Base-by-base conservation (phyloP, 1,140 invertebrate genomes). In the Sycophaga agraensis region DNA sequence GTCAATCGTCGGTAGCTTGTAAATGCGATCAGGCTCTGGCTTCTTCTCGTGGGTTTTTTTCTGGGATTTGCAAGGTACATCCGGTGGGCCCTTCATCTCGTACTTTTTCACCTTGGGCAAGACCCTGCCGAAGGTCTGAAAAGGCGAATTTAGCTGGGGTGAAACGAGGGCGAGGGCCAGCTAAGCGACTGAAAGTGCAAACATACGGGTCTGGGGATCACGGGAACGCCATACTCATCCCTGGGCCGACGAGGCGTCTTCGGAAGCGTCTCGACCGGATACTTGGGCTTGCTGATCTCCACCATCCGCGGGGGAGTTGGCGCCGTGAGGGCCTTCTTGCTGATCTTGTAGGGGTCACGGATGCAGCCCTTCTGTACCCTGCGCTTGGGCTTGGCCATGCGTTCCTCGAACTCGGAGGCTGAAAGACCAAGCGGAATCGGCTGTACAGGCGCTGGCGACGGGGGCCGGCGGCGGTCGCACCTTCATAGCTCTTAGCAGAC, bases 191-290 rank as follows among this genome's bases (percentile, higher is more conserved):
- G 43, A 37, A 26, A 53, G n/a, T 61, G 17, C n/a, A 22, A 22
- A 58, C 22, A 50, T 68, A 73, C 73, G 42, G 68, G 69, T 42
- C 50, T 63, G 3, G 50, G 16, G 49, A 66, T 65, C 24, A 73
- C 69, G 1, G 66, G 63, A 7, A 17, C 45, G 8, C 68, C 69
- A n/a, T 40, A 71, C 8, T 61, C 17, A 35, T 75, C 67, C 9
- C 66, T 68, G 16, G 69, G 43, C 4, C 72, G 63, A 2, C 70
- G 69, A 0, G 63, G 64, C 19, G 16, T 42, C n/a, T 9, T 69
- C 16, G 53, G 39, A 2, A 72, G 40, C 0, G 68, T 68, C n/a
- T 65, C 58, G 1, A 19, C 9, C 8, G 64, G 64, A 21, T 46
- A 56, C 8, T 1, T 57, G 1, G 73, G 70, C 43, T 53, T 62